Evolutionary conservation across 1,140 invertebrate species (phyloP), one percentile per base, ranked within the genome.

Genomic region (Homalodisca vitripennis): DNA sequence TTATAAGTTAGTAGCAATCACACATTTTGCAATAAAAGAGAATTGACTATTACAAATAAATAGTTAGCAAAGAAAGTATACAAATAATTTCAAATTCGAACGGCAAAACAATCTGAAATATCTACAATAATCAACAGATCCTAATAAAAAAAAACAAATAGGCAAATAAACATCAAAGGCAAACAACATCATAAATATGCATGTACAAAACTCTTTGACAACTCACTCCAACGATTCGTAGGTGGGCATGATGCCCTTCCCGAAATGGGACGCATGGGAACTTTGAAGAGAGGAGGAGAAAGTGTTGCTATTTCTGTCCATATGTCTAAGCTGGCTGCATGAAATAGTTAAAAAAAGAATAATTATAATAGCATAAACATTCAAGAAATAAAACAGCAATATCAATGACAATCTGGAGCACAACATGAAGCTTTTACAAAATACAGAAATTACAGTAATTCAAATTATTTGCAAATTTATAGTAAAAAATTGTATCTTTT

Each of bases 181-280:
- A 34, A 34, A 63, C 3, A 41, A 41, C 34, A 41, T 17, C 17
- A 17, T 10, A 31, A 66, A 22, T 41, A 2, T 48, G 22, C 3
- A 6, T 51, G 27, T 30, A 26, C 31, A 31, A 20, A 62, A 32
- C 31, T 3, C 27, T 3, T n/a, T 1, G 26, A 10, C 2, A 47
- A 74, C 73, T 74, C 73, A 74, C 73, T 74, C 73, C 73, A 74
- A 69, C 73, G 71, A 62, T 73, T 74, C 63, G 70, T 73, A 30
- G 63, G 69, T 62, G 64, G 22, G 34, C 47, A 34, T 29, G 34
- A 57, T 3, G 51, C 46, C 34, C 62, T 29, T 34, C 26, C 48
- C 29, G 64, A 66, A 30, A 53, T 27, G 12, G 66, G 29, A 26
- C 62, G 34, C 63, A 70, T 32, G 20, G 63, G 63, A n/a, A 66